These are phyloP conservation scores for Limenitis camilla DNA, from an alignment of 2,888 invertebrate species.

Conservation along the genomic window DNA sequence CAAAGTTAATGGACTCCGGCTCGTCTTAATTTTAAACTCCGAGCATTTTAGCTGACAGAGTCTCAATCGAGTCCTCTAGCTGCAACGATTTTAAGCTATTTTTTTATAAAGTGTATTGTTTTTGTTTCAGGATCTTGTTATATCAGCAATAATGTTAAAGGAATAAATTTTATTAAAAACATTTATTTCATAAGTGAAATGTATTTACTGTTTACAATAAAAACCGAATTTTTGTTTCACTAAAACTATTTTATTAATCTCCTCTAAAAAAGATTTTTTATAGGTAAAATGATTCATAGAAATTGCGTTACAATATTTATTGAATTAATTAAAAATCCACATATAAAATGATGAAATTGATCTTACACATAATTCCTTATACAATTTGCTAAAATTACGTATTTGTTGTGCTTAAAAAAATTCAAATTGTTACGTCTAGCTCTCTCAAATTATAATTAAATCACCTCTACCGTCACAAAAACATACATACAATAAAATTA, in stretches of 20 bases:
- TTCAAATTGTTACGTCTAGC: conserved; percentile 18
- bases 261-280: too few species aligned
- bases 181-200: conserved; percentile 6
- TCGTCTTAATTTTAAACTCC: too few species aligned
- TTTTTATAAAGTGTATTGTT: conserved; percentile 8
- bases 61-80: too few species aligned
- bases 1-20: too few species aligned
- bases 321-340: conserved; percentile 37
- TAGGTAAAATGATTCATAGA: conserved; percentile 14
- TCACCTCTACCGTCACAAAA: conserved; percentile 11
- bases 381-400: conserved; percentile 26
- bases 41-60: too few species aligned
- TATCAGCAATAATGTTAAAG: conserved; percentile 56
- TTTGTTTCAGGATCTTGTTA: conserved; percentile 51
- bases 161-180: conserved; percentile 32
- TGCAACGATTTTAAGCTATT: too few species aligned
- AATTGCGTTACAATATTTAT: conserved; percentile 38
- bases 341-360: conserved; percentile 40
- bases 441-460: conserved; percentile 7
- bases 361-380: conserved; percentile 23
- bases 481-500: too few species aligned
- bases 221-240: background rate
- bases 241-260: too few species aligned
- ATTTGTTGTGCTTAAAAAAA: conserved; percentile 26
- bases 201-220: background rate